Evolutionary conservation across 2,113 vertebrate genomes (phyloP).

Genomic region (Syngnathus typhle): DNA sequence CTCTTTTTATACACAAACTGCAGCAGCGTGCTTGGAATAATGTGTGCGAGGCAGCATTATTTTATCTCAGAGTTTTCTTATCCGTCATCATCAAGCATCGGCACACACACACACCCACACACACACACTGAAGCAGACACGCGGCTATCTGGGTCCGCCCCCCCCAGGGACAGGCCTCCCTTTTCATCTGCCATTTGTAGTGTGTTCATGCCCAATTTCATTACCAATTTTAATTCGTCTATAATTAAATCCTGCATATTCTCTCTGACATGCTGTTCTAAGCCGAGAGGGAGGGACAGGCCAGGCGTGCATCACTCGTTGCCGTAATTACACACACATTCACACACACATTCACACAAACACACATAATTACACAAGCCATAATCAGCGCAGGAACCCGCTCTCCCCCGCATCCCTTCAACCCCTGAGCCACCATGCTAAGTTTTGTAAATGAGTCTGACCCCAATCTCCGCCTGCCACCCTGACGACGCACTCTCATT

Average conservation of each 20-base stretch:
- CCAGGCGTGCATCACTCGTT: conserved; percentile 94
- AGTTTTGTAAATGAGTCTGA: conserved; percentile 99
- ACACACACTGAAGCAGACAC: conserved; percentile 47
- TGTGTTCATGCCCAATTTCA: conserved; percentile 95
- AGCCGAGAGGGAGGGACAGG: conserved; percentile 96
- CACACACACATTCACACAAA: conserved; percentile 30
- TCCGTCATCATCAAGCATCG: conserved; percentile 67
- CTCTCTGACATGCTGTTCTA: conserved; percentile 93
- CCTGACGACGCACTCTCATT: conserved; percentile 69
- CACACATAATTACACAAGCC: conserved; percentile 95
- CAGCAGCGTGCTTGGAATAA: conserved; percentile 12
- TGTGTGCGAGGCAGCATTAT: conserved; percentile 46
- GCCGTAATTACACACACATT: conserved; percentile 83
- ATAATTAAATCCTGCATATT: conserved; percentile 99
- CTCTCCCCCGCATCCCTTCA: conserved; percentile 73
- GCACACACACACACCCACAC: conserved; percentile 28
- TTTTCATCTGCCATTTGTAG: conserved; percentile 92
- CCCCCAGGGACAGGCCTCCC: conserved; percentile 74
- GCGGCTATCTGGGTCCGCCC: conserved; percentile 64
- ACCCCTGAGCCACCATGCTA: conserved; percentile 83
- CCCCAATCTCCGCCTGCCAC: conserved; percentile 99
- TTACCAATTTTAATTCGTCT: conserved; percentile 99
- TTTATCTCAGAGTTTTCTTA: conserved; percentile 70
- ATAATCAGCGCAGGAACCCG: conserved; percentile 93
- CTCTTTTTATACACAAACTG: background rate